phyloP scores from a whole-genome alignment of 2,113 vertebrate genomes.

The Ammospiza caudacuta region DNA sequence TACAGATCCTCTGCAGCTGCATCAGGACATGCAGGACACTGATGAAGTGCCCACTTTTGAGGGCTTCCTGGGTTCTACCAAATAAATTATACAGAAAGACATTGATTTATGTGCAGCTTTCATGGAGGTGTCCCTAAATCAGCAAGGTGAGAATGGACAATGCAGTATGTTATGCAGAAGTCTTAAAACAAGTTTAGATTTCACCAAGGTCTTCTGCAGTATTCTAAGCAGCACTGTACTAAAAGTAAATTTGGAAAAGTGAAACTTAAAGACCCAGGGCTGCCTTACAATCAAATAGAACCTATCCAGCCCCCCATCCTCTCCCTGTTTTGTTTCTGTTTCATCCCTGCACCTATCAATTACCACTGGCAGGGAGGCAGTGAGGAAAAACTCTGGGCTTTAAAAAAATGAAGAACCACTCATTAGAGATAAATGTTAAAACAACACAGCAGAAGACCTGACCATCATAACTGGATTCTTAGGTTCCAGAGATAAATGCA shows the following conservation, averaged over 20 bases:
- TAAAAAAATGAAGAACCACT: neutral
- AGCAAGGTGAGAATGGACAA: neutral
- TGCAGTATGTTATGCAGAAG: neutral
- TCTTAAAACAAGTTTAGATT: neutral
- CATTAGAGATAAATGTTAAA: neutral
- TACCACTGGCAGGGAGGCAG: fast-evolving
- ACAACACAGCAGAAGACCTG: neutral
- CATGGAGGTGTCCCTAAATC: neutral
- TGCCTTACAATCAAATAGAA: neutral
- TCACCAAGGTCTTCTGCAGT: neutral
- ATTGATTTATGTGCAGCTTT: neutral
- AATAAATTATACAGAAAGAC: neutral
- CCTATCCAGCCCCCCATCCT: neutral
- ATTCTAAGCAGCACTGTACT: neutral
- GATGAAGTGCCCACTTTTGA: conserved; percentile 92
- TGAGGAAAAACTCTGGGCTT: neutral
- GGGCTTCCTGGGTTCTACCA: conserved; percentile 86
- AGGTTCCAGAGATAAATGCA: neutral
- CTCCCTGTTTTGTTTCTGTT: neutral
- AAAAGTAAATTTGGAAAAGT: neutral
- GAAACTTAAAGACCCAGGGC: neutral
- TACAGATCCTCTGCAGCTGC: conserved; percentile 90
- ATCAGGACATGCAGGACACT: conserved; percentile 91
- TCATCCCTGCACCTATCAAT: neutral
- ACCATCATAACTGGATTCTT: neutral